These are phyloP conservation scores for Lepisosteus oculatus DNA, from an alignment of 2,113 vertebrate species.

Conservation along the genomic window DNA sequence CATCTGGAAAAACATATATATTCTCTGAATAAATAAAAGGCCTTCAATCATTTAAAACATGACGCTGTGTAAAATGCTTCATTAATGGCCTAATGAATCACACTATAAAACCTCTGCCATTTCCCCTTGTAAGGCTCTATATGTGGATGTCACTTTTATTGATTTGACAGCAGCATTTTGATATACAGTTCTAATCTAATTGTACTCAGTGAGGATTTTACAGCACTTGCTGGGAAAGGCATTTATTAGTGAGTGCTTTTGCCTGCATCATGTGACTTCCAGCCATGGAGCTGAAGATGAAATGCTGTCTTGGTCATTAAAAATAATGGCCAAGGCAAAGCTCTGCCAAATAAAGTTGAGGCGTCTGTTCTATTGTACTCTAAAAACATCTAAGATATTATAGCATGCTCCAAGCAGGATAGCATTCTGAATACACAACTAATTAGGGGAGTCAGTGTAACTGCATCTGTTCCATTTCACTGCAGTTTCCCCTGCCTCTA, in stretches of 20 bases:
- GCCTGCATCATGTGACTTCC: conserved; percentile 33
- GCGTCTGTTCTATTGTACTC: not conserved
- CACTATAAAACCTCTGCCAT: conserved; percentile 48
- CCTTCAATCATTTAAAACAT: conserved; percentile 50
- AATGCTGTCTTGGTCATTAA: conserved; percentile 38
- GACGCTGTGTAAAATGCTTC: conserved; percentile 57
- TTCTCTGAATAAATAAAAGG: conserved; percentile 41
- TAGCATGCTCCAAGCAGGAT: not conserved
- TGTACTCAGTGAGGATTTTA: conserved; percentile 59
- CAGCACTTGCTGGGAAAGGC: conserved; percentile 46
- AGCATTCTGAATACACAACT: not conserved
- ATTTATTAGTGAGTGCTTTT: conserved; percentile 46
- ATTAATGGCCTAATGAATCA: conserved; percentile 69
- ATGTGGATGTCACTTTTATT: conserved; percentile 57
- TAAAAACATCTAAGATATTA: not conserved
- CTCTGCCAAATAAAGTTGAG: not conserved
- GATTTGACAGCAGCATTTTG: conserved; percentile 51
- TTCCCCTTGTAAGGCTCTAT: conserved; percentile 32
- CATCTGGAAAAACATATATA: conserved; percentile 31
- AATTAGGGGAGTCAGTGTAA: not conserved
- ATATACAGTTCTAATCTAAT: conserved; percentile 62
- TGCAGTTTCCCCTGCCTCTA: not conserved
- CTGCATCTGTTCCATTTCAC: not conserved
- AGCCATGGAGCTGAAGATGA: conserved; percentile 30
- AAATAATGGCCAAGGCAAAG: conserved; percentile 33